phyloP scores from a whole-genome alignment of 2,797 vertebrate genomes.

The Pipistrellus nathusii region DNA sequence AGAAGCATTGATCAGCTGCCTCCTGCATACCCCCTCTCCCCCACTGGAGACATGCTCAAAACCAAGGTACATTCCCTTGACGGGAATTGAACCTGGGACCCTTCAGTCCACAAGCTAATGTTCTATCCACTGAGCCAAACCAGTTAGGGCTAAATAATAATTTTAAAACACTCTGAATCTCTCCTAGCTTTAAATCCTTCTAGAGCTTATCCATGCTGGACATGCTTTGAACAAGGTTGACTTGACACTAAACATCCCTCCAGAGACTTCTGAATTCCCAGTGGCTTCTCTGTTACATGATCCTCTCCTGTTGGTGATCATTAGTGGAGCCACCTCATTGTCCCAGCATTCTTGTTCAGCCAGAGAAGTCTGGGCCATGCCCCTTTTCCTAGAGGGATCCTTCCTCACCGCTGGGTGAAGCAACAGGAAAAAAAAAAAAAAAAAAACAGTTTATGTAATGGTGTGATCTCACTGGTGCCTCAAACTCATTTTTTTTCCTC shows the following conservation, averaged over 20 bases:
- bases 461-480: constrained; percentile 22
- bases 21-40: too few relatives aligned
- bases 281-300: not conserved
- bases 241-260: not conserved
- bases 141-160: not conserved
- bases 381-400: not conserved
- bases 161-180: constrained; percentile 14
- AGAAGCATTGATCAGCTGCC: too few relatives aligned
- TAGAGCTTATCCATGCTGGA: not conserved
- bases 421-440: constrained; percentile 62
- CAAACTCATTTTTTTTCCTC: constrained; percentile 60
- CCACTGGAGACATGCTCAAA: too few relatives aligned
- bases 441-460: constrained; percentile 65
- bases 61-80: too few relatives aligned
- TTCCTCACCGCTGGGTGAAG: constrained; percentile 53
- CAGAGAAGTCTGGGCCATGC: not conserved
- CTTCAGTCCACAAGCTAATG: too few relatives aligned
- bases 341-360: not conserved
- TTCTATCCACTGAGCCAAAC: too few relatives aligned
- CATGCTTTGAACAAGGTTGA: constrained; percentile 1
- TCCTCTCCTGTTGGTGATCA: not conserved
- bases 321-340: not conserved
- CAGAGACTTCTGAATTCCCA: not conserved
- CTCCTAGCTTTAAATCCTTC: not conserved
- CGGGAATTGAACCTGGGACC: too few relatives aligned